Evolutionary conservation across 2,113 vertebrate species (phyloP).

Genomic region (Syngnathus typhle): DNA sequence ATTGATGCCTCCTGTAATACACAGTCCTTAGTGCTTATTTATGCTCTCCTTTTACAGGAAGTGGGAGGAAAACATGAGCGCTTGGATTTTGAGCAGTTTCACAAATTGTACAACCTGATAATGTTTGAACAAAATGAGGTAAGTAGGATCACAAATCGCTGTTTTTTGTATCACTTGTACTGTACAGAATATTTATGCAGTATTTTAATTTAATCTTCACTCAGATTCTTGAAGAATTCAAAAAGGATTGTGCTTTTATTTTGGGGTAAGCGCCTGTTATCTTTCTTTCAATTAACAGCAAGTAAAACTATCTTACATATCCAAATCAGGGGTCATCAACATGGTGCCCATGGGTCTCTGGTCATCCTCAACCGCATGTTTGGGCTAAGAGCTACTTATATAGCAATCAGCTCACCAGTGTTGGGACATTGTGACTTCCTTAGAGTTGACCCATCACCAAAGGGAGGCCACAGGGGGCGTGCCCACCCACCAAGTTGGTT

Average conservation of each 20-base stretch:
- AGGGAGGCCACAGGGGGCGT: too few relatives aligned
- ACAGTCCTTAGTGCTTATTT: background rate
- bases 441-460: too few relatives aligned
- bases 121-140: slow-evolving; percentile 95
- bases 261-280: slow-evolving; percentile 77
- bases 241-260: slow-evolving; percentile 89
- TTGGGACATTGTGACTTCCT: too few relatives aligned
- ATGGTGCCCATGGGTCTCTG: too few relatives aligned
- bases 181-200: background rate
- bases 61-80: slow-evolving; percentile 83
- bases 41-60: slow-evolving; percentile 68
- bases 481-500: too few relatives aligned
- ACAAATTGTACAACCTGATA: slow-evolving; percentile 91
- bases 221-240: slow-evolving; percentile 94
- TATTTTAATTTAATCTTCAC: background rate
- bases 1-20: background rate
- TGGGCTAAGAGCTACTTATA: too few relatives aligned
- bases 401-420: too few relatives aligned
- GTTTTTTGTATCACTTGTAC: background rate
- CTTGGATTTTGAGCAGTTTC: slow-evolving; percentile 91
- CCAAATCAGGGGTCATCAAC: background rate
- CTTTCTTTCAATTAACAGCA: background rate
- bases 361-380: too few relatives aligned
- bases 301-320: background rate
- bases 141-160: slow-evolving; percentile 24